Conservation (phyloP, 2,797 vertebrate genomes). For the Hafferia zeledoni region DNA sequence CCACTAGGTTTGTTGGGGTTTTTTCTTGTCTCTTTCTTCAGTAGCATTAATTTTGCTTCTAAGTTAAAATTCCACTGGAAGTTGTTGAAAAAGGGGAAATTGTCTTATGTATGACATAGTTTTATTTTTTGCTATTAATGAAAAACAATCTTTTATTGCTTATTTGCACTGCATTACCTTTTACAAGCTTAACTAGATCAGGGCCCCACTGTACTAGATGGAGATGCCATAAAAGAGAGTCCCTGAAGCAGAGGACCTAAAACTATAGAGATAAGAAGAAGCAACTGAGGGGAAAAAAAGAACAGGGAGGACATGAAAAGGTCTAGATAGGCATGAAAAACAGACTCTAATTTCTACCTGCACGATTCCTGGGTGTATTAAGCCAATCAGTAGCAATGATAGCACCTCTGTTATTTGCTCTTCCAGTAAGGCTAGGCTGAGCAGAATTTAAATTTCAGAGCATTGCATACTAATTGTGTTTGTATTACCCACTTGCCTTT, state of each 20-base stretch:
- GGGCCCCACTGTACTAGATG: background rate
- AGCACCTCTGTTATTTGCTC: conserved; percentile 45
- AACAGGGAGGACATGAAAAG: background rate
- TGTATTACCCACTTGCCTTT: conserved; percentile 17
- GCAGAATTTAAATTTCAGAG: conserved; percentile 47
- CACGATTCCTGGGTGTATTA: conserved; percentile 30
- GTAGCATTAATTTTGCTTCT: background rate
- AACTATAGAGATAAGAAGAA: background rate
- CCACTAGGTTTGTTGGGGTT: background rate
- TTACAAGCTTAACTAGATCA: background rate
- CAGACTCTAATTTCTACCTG: conserved; percentile 5
- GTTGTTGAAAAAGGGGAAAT: background rate
- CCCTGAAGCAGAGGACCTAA: background rate
- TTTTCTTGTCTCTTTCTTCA: background rate
- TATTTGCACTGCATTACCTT: background rate
- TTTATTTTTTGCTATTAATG: background rate
- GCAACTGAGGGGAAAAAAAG: background rate
- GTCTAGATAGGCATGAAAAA: conserved; percentile 7
- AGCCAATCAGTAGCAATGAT: conserved; percentile 45
- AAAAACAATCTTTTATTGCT: background rate
- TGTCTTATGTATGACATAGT: background rate
- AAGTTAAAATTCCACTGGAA: background rate
- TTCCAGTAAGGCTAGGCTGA: conserved; percentile 17
- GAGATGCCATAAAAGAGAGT: background rate
- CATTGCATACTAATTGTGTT: conserved; percentile 27